A percentile compares a stretch with the other conserved stretches of the same genome.
These are phyloP conservation scores for Catocala sponsa DNA, from an alignment of 2,888 invertebrate species.

Conservation along the genomic window DNA sequence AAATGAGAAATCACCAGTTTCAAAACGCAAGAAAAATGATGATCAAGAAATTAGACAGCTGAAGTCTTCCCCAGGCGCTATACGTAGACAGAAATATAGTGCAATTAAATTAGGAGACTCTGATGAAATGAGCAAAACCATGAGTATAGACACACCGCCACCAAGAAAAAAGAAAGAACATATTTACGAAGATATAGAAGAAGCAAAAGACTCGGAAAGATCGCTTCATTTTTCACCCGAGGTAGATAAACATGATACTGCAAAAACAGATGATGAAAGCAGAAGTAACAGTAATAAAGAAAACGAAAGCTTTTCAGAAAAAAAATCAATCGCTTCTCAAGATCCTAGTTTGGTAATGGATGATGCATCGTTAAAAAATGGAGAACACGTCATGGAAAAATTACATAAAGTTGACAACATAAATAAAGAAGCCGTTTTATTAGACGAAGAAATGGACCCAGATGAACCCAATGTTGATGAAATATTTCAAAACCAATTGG, in stretches of 20 bases:
- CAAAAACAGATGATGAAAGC: slow-evolving; percentile 65
- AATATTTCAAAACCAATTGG: slow-evolving; percentile 78
- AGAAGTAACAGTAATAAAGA: slow-evolving; percentile 73
- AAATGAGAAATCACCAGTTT: slow-evolving; percentile 74
- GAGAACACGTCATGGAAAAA: slow-evolving; percentile 82
- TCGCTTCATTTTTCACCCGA: slow-evolving; percentile 83
- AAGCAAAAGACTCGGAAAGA: slow-evolving; percentile 76
- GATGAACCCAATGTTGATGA: slow-evolving; percentile 82
- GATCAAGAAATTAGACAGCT: slow-evolving; percentile 89
- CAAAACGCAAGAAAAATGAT: slow-evolving; percentile 84
- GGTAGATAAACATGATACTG: slow-evolving; percentile 65
- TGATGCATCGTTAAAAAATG: slow-evolving; percentile 70
- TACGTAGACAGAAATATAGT: slow-evolving; percentile 84
- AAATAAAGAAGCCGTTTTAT: slow-evolving; percentile 72
- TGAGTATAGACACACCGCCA: slow-evolving; percentile 77
- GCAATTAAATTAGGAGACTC: slow-evolving; percentile 84
- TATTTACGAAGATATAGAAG: slow-evolving; percentile 89
- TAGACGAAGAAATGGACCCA: slow-evolving; percentile 77
- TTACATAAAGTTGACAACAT: slow-evolving; percentile 72
- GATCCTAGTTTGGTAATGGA: slow-evolving; percentile 83
- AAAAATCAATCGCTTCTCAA: slow-evolving; percentile 80
- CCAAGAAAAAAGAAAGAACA: slow-evolving; percentile 88
- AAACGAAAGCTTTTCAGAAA: slow-evolving; percentile 80
- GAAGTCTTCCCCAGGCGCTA: slow-evolving; percentile 89
- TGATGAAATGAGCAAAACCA: slow-evolving; percentile 84